These are phyloP conservation scores for Sphecodes monilicornis DNA, from an alignment of 2,888 invertebrate species.

Conservation along the genomic window DNA sequence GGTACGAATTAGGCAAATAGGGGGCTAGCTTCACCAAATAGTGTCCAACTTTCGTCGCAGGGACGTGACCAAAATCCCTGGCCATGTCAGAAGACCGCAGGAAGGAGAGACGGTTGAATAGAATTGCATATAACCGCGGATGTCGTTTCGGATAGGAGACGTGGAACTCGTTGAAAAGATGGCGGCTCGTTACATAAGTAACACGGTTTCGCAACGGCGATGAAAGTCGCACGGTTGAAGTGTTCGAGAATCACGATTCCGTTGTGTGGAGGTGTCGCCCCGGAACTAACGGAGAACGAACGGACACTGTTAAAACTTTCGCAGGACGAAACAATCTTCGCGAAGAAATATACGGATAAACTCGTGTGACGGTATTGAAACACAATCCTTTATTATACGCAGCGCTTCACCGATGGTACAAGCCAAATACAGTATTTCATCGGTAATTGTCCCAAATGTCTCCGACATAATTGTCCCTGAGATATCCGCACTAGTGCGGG, in stretches of 20 bases:
- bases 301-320: too few species aligned
- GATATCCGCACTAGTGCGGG: too few species aligned
- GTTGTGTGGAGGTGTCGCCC: background rate
- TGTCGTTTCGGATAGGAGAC: background rate
- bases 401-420: too few species aligned
- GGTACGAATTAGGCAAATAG: constrained; percentile 7
- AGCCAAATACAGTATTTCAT: too few species aligned
- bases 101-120: background rate
- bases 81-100: background rate
- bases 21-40: background rate
- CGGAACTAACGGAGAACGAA: background rate
- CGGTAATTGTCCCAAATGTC: too few species aligned
- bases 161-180: background rate
- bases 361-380: too few species aligned
- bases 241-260: background rate
- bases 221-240: background rate
- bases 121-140: background rate
- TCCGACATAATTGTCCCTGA: too few species aligned
- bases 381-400: too few species aligned
- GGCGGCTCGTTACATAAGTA: background rate
- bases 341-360: too few species aligned
- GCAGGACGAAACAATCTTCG: too few species aligned
- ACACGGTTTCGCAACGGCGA: background rate
- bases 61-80: constrained; percentile 17
- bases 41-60: background rate